Evolutionary conservation across 2,888 invertebrate species (phyloP), one percentile per base, ranked within the genome.

Genomic region (Apeira syringaria): DNA sequence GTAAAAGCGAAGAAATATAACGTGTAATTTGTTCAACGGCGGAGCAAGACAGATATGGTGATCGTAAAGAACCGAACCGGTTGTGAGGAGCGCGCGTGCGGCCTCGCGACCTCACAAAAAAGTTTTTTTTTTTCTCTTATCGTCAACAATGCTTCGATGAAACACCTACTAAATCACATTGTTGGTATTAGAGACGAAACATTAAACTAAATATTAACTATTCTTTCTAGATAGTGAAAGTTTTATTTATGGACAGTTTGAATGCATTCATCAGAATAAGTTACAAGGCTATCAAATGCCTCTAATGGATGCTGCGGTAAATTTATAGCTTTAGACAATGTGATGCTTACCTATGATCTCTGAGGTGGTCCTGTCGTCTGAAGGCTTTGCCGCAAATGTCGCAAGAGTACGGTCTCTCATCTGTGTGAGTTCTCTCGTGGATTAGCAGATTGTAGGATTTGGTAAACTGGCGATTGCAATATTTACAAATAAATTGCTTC

Each of bases 361-460:
- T 93, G 49, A 97, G 92, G 82, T 97, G 97, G 85, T 99, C 98
- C 88, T 98, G 98, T 64, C 98, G 92, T 51, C 98, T 92, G 91
- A 98, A 99, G 10, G 98, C 97, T 81, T 98, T 98, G 54, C 97
- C 96, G 81, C 98, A 98, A 59, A 98, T 97, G 80, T 98, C 98
- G 80, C 98, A 98, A 25, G 97, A 96, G 82, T 98, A 99, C 6
- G 98, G 98, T 48, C 98, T 92, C 83, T 99, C 98, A 75, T 98
- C 98, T 22, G 98, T 99, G 80, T 99, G 99, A 1, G 98, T 99
- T 68, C 98, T 92, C 79, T 98, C 99, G 80, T 99, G 99, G 62
- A 99, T 99, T 67, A 99, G 92, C 63, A 99, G 92, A 82, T 99
- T 99, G 92, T 99, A 99, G 32, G 98, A 97, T 83, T 99, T 99